Base-by-base conservation (phyloP, 2,888 invertebrate species). In the Punctoribates punctum region DNA sequence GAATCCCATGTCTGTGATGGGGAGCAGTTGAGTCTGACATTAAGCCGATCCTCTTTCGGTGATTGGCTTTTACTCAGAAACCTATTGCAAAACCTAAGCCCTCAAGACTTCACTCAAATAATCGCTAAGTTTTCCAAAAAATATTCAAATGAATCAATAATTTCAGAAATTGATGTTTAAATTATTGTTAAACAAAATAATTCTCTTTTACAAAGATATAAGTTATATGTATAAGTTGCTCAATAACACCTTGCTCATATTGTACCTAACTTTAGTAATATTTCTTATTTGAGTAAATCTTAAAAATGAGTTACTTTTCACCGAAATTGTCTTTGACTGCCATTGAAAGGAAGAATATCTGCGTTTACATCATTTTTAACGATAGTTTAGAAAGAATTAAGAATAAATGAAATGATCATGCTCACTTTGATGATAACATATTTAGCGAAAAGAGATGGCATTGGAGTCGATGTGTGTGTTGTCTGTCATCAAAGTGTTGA, bases 111-210 rank as follows among this genome's bases (percentile, higher is more conserved):
- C 17, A 29, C 8, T 38, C 2, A 13, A 15, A 65, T 65, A 34
- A 65, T 65, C n/a, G n/a, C n/a, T 38, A 38, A 38, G 25, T 65
- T 65, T n/a, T 29, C 65, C 6, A 65, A 65, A 38, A 65, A 65
- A 38, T 65, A 65, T 65, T 29, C 15, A 13, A 38, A 20, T 20
- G 65, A 65, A 65, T n/a, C 29, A 38, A 9, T 65, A 1, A 65
- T 38, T 65, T 5, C n/a, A n/a, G 65, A 65, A 65, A 65, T n/a
- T 20, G 38, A 6, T 20, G 65, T 65, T 34, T 65, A 65, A 65
- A 27, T 65, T 1, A 51, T 2, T 20, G 34, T 34, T 11, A 5
- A 42, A 42, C 6, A 42, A 42, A 6, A n/a, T n/a, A n/a, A n/a
- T n/a, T n/a, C n/a, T n/a, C n/a, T n/a, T n/a, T n/a, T n/a, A n/a